These are phyloP conservation scores for Metallyticus violacea DNA, from an alignment of 2,888 invertebrate genomes.

Conservation along the genomic window DNA sequence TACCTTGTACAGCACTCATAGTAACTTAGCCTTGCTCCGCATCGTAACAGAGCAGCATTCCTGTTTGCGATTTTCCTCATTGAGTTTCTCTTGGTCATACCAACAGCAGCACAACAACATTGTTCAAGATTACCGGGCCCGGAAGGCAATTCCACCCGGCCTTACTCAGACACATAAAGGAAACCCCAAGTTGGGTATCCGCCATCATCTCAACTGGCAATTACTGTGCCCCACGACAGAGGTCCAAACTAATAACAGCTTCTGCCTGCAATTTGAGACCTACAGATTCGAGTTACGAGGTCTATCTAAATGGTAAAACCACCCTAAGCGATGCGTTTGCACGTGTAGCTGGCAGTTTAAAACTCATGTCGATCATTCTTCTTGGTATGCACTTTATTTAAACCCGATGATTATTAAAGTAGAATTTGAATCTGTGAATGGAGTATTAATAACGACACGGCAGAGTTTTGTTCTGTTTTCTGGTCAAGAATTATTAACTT, in stretches of 20 bases:
- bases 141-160: background rate
- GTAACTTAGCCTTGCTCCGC: background rate
- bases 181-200: background rate
- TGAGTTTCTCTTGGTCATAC: background rate
- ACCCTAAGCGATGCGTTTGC: background rate
- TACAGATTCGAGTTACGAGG: background rate
- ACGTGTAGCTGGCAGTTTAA: background rate
- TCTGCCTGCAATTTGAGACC: too few relatives aligned
- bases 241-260: background rate
- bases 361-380: too few relatives aligned
- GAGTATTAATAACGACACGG: too few relatives aligned
- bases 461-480: too few relatives aligned
- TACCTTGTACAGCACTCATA: too few relatives aligned
- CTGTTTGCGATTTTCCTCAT: background rate
- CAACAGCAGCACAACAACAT: background rate
- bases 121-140: background rate
- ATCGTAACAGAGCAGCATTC: background rate
- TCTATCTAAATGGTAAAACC: background rate
- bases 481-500: too few relatives aligned
- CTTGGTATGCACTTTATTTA: too few relatives aligned
- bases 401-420: too few relatives aligned
- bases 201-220: background rate
- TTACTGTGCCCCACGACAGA: background rate
- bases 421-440: too few relatives aligned
- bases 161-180: background rate